Base-by-base conservation (phyloP, 1,140 invertebrate genomes). In the Drosophila dunni region DNA sequence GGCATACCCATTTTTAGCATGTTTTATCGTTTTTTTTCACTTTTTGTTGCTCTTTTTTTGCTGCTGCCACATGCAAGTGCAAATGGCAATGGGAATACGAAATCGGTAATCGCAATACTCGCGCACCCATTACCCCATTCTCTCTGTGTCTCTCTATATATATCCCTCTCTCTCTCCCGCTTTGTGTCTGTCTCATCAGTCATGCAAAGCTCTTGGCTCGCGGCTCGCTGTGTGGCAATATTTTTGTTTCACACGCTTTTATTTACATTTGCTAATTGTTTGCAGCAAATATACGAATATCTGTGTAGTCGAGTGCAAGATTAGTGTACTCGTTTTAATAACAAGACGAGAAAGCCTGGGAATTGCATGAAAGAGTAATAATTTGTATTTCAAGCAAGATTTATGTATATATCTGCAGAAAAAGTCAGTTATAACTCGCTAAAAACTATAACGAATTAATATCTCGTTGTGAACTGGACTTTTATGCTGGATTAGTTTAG, bases 241-340 rank as follows among this genome's bases (percentile, higher is more conserved):
- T 77, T 79, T 69, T 85, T 85, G 71, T 71, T 84, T 81, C 69
- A 73, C 74, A 84, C 74, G 78, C 69, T 81, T 67, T 77, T 71
- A 69, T 81, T 78, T 85, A 78, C 81, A 80, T 84, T 84, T 80
- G 77, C 77, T 84, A 84, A 84, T 80, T 84, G 78, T 76, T 84
- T 84, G 77, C 80, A 70, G 53, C 67, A 44, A 61, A 44, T 75
- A 50, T 70, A 64, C 60, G 44, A 54, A 58, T 70, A 57, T 69
- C 17, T 67, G 29, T 72, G 63, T 67, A 50, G 54, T 29, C 9
- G 17, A 60, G 20, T 68, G 70, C 61, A 36, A 34, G 46, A 62
- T 62, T 62, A 62, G 33, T 64, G 51, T 38, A 54, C 34, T 38
- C 15, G 51, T 56, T 17, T 40, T 34, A 8, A 20, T 11, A 40